A percentile compares a stretch with the other conserved stretches of the same genome.
Conservation (phyloP, 2,113 vertebrate genomes). For the Tapirus terrestris region DNA sequence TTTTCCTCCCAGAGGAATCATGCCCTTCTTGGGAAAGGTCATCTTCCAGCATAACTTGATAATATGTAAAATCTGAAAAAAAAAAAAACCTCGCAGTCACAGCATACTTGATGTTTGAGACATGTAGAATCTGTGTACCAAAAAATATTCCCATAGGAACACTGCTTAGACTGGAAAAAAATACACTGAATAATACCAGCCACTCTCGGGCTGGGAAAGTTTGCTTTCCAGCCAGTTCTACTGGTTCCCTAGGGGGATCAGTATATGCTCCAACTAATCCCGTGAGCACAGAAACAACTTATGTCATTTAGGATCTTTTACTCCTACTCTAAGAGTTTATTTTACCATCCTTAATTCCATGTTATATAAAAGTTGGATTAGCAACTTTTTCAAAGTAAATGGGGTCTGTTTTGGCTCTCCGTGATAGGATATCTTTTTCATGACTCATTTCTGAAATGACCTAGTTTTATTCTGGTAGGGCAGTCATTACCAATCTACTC, state of each 20-base stretch:
- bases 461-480: background rate
- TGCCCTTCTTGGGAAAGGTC: constrained; percentile 69
- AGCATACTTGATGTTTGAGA: constrained; percentile 51
- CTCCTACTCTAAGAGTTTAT: background rate
- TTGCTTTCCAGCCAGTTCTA: constrained; percentile 55
- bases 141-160: constrained; percentile 68
- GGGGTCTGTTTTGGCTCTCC: background rate
- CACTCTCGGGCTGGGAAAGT: constrained; percentile 71
- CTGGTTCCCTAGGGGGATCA: constrained; percentile 52
- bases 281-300: constrained; percentile 37
- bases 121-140: constrained; percentile 53
- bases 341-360: constrained; percentile 3
- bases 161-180: constrained; percentile 13
- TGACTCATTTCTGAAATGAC: constrained; percentile 55
- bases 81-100: constrained; percentile 49
- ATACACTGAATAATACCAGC: constrained; percentile 46
- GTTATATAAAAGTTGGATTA: background rate
- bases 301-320: constrained; percentile 15
- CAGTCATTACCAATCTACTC: background rate
- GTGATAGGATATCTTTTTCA: background rate
- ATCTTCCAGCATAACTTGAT: constrained; percentile 43
- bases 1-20: constrained; percentile 45
- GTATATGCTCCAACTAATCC: constrained; percentile 45
- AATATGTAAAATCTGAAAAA: constrained; percentile 14
- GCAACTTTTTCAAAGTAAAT: background rate